Evolutionary conservation across 2,888 invertebrate species (phyloP).

Genomic region (Habroteleia sp.): DNA sequence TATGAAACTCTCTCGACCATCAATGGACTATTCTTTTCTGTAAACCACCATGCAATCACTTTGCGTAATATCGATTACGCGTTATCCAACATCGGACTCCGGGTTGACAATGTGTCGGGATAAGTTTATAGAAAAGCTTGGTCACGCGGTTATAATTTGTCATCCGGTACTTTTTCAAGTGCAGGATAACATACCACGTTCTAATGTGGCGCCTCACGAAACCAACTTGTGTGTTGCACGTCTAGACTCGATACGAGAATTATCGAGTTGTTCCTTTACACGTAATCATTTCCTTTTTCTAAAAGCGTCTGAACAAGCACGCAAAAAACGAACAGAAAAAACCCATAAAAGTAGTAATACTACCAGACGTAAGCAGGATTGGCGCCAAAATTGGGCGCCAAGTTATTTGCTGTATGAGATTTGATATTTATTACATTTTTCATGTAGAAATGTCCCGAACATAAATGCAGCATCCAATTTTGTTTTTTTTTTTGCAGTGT

Average conservation of each 20-base stretch:
- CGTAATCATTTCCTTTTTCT: slow-evolving; percentile 29
- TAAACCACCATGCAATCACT: slow-evolving; percentile 18
- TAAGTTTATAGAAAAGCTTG: slow-evolving; percentile 24
- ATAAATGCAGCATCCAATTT: too few species aligned
- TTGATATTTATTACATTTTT: too few species aligned
- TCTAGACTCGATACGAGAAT: slow-evolving; percentile 47
- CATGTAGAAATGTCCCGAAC: too few species aligned
- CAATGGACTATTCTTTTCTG: slow-evolving; percentile 4
- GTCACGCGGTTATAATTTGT: slow-evolving; percentile 45
- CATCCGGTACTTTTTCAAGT: slow-evolving; percentile 21
- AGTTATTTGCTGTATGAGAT: too few species aligned
- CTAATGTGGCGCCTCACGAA: slow-evolving; percentile 59
- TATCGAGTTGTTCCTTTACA: slow-evolving; percentile 24
- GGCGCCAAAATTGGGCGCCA: too few species aligned
- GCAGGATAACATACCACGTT: slow-evolving; percentile 16
- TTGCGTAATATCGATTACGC: slow-evolving; percentile 36
- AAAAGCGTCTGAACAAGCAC: slow-evolving; percentile 12
- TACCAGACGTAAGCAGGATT: too few species aligned
- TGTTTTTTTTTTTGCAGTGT: too few species aligned
- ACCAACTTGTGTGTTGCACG: slow-evolving; percentile 24
- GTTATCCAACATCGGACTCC: slow-evolving; percentile 9
- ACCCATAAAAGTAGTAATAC: too few species aligned
- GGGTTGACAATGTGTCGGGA: slow-evolving; percentile 4
- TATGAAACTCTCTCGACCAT: slow-evolving; percentile 9
- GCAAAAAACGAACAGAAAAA: too few species aligned